Base-by-base conservation (phyloP, 1,140 invertebrate species). In the Berghia stephanieae region DNA sequence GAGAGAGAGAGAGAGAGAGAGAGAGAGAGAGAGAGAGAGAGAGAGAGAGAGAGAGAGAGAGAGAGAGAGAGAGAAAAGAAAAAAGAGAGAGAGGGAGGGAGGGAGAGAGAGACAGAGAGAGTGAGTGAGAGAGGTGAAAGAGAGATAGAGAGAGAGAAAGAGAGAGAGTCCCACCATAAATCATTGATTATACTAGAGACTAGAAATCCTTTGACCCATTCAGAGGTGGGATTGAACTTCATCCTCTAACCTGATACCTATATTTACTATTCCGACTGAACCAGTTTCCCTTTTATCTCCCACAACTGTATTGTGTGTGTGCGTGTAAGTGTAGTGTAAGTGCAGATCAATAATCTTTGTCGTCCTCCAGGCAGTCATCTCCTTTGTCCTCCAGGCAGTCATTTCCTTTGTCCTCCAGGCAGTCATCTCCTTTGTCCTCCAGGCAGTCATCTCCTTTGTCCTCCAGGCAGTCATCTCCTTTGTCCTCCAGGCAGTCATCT, bases 11-110 rank as follows among this genome's bases (percentile, higher is more conserved):
- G 27, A 68, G 21, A 38, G 36, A 16, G 8, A 27, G 27, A 31
- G 57, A 63, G 27, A 27, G 3, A 44, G 36, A 8, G 36, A 36
- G 3, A 57, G 49, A 42, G 10, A 13, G 40, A 63, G 34, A 24
- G 36, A 24, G 10, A 24, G 38, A 24, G 40, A 36, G 52, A 63
- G n/a, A 34, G 42, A 31, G 55, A 27, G 8, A 60, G 55, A 8
- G 21, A 60, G 24, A 34, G n/a, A 21, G 38, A 75, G 57, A 5
- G 60, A 31, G 5, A 43, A 40, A 63, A 46, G 36, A 42, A 40
- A 67, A 43, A 63, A 68, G 38, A 63, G 16, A 42, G 73, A 31
- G 46, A 60, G 72, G 24, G 52, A 21, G 60, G 57, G 60, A 31
- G 74, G 40, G 2, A 63, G 60, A 21, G 74, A 44, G 1, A 63